Percentiles rank a stretch among this genome's conserved stretches.
Evolutionary conservation across 2,888 invertebrate species (phyloP).

Genomic region (Amiota mariae): DNA sequence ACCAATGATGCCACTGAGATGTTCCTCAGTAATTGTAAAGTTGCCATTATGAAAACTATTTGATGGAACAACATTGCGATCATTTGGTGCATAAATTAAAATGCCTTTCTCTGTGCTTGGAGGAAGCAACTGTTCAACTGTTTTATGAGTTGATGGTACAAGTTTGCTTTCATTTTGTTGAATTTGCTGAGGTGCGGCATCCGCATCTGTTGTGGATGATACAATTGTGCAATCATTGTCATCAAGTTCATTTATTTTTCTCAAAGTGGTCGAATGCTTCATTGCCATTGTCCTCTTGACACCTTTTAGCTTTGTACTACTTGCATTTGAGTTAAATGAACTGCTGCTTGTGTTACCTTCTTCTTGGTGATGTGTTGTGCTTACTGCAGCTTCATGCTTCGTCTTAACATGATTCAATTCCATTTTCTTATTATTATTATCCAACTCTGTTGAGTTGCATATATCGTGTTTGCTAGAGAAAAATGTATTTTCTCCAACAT

Average conservation of each 20-base stretch:
- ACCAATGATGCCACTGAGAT: slow-evolving; percentile 60
- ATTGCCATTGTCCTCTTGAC: not conserved
- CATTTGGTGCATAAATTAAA: slow-evolving; percentile 55
- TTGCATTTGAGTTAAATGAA: not conserved
- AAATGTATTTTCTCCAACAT: slow-evolving; percentile 40
- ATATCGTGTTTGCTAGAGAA: slow-evolving; percentile 51
- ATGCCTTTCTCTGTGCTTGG: slow-evolving; percentile 48
- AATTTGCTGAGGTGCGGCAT: slow-evolving; percentile 30
- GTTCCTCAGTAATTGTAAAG: slow-evolving; percentile 61
- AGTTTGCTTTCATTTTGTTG: no score
- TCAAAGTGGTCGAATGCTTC: not conserved
- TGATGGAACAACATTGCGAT: slow-evolving; percentile 21
- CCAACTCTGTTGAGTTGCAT: slow-evolving; percentile 64
- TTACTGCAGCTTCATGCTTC: slow-evolving; percentile 29
- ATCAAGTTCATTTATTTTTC: slow-evolving; percentile 3
- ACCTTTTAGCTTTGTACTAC: not conserved
- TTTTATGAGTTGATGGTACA: not conserved
- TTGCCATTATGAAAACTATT: slow-evolving; percentile 36
- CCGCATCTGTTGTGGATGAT: slow-evolving; percentile 60
- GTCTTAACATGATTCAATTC: no score
- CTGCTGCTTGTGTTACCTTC: not conserved
- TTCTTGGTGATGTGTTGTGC: slow-evolving; percentile 2
- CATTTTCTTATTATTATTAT: slow-evolving; percentile 35
- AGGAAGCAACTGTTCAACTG: not conserved
- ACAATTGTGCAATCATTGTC: slow-evolving; percentile 63